These are phyloP conservation scores for Pseudonaja textilis DNA, from an alignment of 2,113 vertebrate genomes.

Conservation along the genomic window DNA sequence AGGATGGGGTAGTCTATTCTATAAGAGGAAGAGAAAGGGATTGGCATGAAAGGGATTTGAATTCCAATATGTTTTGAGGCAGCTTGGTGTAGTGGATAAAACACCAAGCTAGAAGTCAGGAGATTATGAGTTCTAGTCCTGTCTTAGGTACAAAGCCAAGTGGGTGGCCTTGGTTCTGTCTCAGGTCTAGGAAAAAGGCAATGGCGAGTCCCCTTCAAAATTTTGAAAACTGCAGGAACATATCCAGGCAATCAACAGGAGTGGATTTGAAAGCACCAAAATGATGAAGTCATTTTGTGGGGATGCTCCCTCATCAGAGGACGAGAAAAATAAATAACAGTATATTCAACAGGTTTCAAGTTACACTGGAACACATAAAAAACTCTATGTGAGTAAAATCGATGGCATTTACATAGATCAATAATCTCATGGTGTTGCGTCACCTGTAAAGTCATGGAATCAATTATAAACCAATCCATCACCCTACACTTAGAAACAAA, in stretches of 20 bases:
- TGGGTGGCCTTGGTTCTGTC: background rate
- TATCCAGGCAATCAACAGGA: background rate
- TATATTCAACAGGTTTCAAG: background rate
- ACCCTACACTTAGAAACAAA: too few species aligned
- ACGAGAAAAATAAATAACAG: background rate
- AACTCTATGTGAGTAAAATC: background rate
- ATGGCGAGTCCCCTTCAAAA: background rate
- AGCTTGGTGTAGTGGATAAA: background rate
- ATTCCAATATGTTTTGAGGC: background rate
- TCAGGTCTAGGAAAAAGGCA: background rate
- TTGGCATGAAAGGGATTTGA: background rate
- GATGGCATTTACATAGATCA: background rate
- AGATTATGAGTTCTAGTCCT: background rate
- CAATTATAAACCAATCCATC: too few species aligned
- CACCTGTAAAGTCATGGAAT: too few species aligned
- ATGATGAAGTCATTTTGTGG: background rate
- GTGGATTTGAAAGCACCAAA: background rate
- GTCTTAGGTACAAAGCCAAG: background rate
- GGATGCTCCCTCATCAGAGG: background rate
- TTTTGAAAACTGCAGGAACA: background rate
- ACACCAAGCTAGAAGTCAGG: background rate
- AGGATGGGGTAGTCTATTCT: background rate
- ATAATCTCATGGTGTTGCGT: background rate
- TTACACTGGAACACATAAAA: background rate
- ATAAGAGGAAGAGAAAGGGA: background rate